Evolutionary conservation across 2,797 vertebrate species (phyloP), one percentile per base, ranked within the genome.

Genomic region (Xenopus petersii): DNA sequence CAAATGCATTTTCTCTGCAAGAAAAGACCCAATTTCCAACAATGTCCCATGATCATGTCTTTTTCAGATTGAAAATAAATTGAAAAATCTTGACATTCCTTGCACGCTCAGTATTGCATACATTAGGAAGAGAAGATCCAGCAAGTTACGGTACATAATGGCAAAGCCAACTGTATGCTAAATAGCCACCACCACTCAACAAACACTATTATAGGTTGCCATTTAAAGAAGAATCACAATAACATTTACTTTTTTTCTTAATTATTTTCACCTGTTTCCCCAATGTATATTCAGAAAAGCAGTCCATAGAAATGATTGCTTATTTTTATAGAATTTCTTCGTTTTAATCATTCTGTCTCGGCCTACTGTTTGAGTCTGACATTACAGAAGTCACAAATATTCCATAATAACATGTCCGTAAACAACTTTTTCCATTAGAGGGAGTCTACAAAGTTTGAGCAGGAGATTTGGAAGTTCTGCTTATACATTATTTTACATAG

Each of bases 31-130:
- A 13, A 60, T 64, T 65, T 24, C 71, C 60, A 49, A 36, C 13
- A 64, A 58, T 56, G 51, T 21, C 66, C 46, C 15, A 58, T 64
- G 64, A 74, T 69, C 76, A 66, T n/a, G 6, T 68, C 2, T 15
- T 13, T 58, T 54, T 15, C 21, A 58, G 64, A 77, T 56, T 72
- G 58, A 36, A 67, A 56, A 55, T 60, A 63, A 61, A 70, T 67
- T 67, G 11, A 59, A 64, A 9, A 21, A 26, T 24, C 13, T 74
- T 69, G 47, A n/a, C 10, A 79, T 79, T 79, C 76, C 46, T 36
- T 16, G 61, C 76, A 74, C 61, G 56, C 67, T 33, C 12, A 13
- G 51, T 63, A 26, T 17, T 13, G 21, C 36, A 1, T 2, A 51
- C 65, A 64, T 4, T n/a, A 70, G 54, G 65, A n/a, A 21, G 17